phyloP scores from a whole-genome alignment of 2,888 invertebrate species.

The Andricus curvator region DNA sequence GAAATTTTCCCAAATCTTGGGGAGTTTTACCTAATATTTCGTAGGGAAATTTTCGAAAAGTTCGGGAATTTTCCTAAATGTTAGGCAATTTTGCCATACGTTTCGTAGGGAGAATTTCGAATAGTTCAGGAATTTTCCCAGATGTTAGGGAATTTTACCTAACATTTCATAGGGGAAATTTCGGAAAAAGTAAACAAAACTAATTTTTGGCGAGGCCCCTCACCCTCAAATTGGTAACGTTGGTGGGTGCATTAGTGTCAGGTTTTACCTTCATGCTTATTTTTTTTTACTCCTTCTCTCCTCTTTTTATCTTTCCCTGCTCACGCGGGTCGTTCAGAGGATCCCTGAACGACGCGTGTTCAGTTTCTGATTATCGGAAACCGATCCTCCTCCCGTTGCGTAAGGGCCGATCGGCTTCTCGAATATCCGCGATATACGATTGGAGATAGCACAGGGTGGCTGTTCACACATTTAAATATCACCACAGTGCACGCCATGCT shows the following conservation, averaged over 20 bases:
- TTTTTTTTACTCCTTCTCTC: slow-evolving; percentile 7
- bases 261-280: slow-evolving; percentile 42
- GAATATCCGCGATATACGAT: slow-evolving; percentile 39
- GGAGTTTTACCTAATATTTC: too few species aligned
- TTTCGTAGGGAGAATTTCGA: too few species aligned
- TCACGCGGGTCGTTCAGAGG: slow-evolving; percentile 4
- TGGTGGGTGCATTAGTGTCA: slow-evolving; percentile 24
- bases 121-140: too few species aligned
- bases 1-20: too few species aligned
- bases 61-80: too few species aligned
- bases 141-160: too few species aligned
- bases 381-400: slow-evolving; percentile 57
- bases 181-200: too few species aligned
- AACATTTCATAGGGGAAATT: too few species aligned
- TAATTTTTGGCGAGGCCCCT: too few species aligned
- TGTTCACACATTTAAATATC: slow-evolving; percentile 40
- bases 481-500: slow-evolving; percentile 17
- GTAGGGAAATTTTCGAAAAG: too few species aligned
- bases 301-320: slow-evolving; percentile 33
- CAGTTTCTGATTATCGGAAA: slow-evolving; percentile 70
- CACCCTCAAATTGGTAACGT: background rate
- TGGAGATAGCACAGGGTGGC: slow-evolving; percentile 27
- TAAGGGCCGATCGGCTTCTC: slow-evolving; percentile 38
- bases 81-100: too few species aligned
- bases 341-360: slow-evolving; percentile 51